Percentiles rank a stretch among this genome's conserved stretches.
phyloP scores from a whole-genome alignment of 1,140 invertebrate species.

The Centruroides vittatus region DNA sequence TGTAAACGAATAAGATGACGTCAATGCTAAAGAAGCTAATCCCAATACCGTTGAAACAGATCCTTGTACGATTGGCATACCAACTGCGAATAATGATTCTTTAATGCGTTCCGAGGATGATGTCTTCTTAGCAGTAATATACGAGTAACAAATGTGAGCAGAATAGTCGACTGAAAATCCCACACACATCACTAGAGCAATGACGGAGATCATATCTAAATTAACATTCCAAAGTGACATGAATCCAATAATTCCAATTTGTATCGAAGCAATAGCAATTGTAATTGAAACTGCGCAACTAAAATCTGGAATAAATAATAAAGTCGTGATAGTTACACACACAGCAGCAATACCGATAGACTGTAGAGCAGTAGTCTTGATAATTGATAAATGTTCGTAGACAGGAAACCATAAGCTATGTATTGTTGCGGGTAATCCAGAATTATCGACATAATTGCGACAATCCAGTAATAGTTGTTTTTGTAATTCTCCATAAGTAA shows the following conservation, averaged over 20 bases:
- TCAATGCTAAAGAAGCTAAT: neutral
- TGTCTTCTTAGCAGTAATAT: slow-evolving; percentile 57
- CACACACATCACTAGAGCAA: slow-evolving; percentile 95
- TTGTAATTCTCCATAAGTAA: slow-evolving; percentile 77
- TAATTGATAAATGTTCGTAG: slow-evolving; percentile 86
- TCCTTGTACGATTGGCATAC: neutral
- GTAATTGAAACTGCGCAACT: slow-evolving; percentile 87
- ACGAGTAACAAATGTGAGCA: slow-evolving; percentile 91
- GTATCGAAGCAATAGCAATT: slow-evolving; percentile 86
- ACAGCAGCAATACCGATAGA: slow-evolving; percentile 77
- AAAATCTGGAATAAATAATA: slow-evolving; percentile 89
- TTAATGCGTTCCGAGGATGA: neutral
- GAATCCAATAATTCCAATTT: slow-evolving; percentile 88
- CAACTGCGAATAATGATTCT: neutral
- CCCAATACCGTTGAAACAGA: neutral
- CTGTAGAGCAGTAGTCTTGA: slow-evolving; percentile 79
- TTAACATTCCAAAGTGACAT: slow-evolving; percentile 91
- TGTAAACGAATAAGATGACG: slow-evolving; percentile 27
- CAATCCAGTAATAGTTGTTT: slow-evolving; percentile 78
- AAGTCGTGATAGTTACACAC: slow-evolving; percentile 88
- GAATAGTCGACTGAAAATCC: slow-evolving; percentile 96
- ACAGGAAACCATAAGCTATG: slow-evolving; percentile 90
- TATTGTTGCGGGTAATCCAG: slow-evolving; percentile 64
- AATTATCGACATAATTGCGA: slow-evolving; percentile 56
- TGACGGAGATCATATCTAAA: slow-evolving; percentile 94